Evolutionary conservation across 2,888 invertebrate genomes (phyloP), one percentile per base, ranked within the genome.

Genomic region (Oligia fasciuncula): DNA sequence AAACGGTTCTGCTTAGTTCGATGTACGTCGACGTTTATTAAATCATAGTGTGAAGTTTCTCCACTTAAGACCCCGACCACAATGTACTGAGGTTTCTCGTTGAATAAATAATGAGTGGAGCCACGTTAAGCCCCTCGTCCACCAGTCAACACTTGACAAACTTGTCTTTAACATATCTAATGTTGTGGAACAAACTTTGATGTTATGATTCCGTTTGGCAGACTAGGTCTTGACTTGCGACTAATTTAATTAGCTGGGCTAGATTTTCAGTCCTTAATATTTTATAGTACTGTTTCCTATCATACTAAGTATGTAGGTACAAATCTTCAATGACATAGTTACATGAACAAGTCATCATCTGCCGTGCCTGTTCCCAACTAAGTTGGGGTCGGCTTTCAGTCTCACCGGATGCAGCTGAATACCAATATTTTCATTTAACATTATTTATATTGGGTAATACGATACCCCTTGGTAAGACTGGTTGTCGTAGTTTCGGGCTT

Each of bases 61-160:
- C 87, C 84, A 84, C 90, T 88, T 91, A 91, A 88, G 90, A 89
- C 88, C 87, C 90, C 90, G 90, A 88, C 91, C 91, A 89, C 92
- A 91, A 90, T 91, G 89, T 89, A 90, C 91, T 89, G 91, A 89
- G 92, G 91, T 93, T 93, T 91, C 91, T 91, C 86, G 77, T 88
- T 94, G 93, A 94, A 94, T 94, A 94, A 93, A 91, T 94, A 93
- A 94, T 92, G 90, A 91, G 90, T 78, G 86, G 82, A 88, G 87
- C 85, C 86, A 87, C 87, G 86, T 89, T 90, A 85, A 89, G 79
- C 87, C 85, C 85, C 76, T 81, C 81, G 85, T 77, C 85, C 87
- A 85, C 80, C 63, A 87, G 85, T 87, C 88, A 80, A 75, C 84
- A 87, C 90, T 88, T 85, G 83, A 88, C 85, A 85, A 88, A 87